Evolutionary conservation across 2,113 vertebrate species (phyloP), one percentile per base, ranked within the genome.

Genomic region (Pitta sordida): DNA sequence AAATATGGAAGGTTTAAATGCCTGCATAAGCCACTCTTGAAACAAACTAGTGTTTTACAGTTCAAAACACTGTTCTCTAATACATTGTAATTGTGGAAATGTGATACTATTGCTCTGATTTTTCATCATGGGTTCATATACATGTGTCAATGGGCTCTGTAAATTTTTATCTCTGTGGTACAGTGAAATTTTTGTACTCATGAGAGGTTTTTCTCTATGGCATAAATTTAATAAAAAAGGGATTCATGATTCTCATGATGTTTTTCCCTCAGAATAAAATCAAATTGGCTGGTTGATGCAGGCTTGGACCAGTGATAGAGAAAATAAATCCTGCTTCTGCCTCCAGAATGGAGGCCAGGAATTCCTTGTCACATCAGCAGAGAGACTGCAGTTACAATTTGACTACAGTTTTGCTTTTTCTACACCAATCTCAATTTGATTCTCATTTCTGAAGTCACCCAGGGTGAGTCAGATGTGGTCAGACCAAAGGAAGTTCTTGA

Each of bases 401-500:
- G 64, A 78, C 73, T 85, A 15, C 6, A 59, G 53, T 43, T 85
- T 67, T 87, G 62, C 17, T 68, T 82, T 91, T 90, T 64, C 68
- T 55, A 39, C 46, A 12, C 34, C 53, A 60, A 12, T 63, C 34
- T 92, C 39, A 10, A 32, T 88, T 94, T 52, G 22, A 39, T 55
- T 83, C 19, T 52, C 39, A 77, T 62, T 87, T 90, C 75, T 71
- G 39, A 92, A 92, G 71, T 90, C 52, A 56, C 51, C 14, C 78
- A 11, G 52, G 34, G 79, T 91, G 94, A 95, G 55, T 95, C 94
- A 95, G 68, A 70, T 36, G 75, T 86, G 85, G 67, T 83, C 55
- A 83, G 86, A 59, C 65, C 75, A 70, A 46, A 93, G 80, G 76
- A 90, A 88, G 79, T 15, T 85, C 78, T 83, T 76, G 82, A 95